phyloP scores from a whole-genome alignment of 2,888 invertebrate genomes.

The Andrena flavipes region DNA sequence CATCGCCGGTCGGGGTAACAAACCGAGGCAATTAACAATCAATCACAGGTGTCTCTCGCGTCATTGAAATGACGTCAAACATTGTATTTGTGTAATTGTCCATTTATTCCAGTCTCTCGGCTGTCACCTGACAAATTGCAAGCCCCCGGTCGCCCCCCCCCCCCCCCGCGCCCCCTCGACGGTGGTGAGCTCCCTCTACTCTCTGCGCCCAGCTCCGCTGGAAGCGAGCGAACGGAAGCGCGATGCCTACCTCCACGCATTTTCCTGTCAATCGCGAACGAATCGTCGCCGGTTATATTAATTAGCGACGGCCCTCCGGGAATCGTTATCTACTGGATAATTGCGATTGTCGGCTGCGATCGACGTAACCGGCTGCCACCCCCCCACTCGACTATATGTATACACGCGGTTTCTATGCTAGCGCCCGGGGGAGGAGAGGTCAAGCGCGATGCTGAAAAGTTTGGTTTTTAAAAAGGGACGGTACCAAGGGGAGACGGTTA shows the following conservation, averaged over 20 bases:
- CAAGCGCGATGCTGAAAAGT: conserved; percentile 4
- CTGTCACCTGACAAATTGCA: conserved; percentile 84
- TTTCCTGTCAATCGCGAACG: conserved; percentile 83
- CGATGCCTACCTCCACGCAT: conserved; percentile 67
- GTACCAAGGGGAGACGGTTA: too few relatives aligned
- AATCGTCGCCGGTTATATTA: conserved; percentile 83
- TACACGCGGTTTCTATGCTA: conserved; percentile 28
- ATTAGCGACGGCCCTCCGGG: conserved; percentile 82
- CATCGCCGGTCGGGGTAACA: conserved; percentile 80
- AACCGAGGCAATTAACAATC: conserved; percentile 85
- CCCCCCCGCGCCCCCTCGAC: conserved; percentile 2
- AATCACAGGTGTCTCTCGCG: conserved; percentile 84
- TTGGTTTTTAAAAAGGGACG: neutral
- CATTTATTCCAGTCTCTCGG: conserved; percentile 84
- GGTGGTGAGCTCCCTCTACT: conserved; percentile 56
- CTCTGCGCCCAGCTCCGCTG: conserved; percentile 51
- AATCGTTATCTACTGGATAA: conserved; percentile 81
- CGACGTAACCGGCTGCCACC: conserved; percentile 61
- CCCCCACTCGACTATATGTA: neutral
- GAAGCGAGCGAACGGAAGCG: conserved; percentile 25
- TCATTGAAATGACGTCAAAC: conserved; percentile 85
- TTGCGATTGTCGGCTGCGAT: conserved; percentile 82
- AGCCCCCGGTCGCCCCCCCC: conserved; percentile 41
- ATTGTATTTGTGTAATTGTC: conserved; percentile 85
- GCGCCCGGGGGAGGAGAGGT: neutral